These are phyloP conservation scores for Tridacna gigas DNA, from an alignment of 2,888 invertebrate genomes.

Conservation along the genomic window DNA sequence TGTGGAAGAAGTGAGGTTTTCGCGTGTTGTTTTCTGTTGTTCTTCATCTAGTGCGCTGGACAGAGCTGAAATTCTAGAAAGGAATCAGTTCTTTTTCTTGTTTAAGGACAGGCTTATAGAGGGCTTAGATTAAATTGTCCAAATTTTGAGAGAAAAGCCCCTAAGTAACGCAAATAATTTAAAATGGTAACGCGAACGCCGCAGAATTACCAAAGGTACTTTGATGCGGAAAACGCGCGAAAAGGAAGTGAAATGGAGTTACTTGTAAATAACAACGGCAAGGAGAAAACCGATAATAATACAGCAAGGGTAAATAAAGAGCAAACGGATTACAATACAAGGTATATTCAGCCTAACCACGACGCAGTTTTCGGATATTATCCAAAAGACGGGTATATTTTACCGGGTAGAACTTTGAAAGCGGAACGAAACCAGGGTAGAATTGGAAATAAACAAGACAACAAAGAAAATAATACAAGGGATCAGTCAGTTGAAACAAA, in stretches of 20 bases:
- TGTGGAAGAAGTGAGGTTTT: too few species aligned
- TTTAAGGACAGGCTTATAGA: too few species aligned
- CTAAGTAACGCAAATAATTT: not conserved
- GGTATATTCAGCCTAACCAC: constrained; percentile 23
- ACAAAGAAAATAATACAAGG: not conserved
- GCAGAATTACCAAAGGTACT: constrained; percentile 8
- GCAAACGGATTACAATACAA: not conserved
- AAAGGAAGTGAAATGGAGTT: not conserved
- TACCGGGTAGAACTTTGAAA: not conserved
- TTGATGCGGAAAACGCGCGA: not conserved
- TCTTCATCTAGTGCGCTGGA: too few species aligned
- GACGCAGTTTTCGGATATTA: constrained; percentile 15
- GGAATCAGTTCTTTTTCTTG: too few species aligned
- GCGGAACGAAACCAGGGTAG: not conserved
- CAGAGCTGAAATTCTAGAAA: too few species aligned
- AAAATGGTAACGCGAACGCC: constrained; percentile 11
- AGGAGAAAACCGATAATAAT: constrained; percentile 25
- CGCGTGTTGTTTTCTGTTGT: too few species aligned
- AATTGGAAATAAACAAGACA: not conserved
- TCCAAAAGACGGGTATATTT: constrained; percentile 5
- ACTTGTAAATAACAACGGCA: not conserved
- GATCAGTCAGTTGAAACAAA: constrained; percentile 17
- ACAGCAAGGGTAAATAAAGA: constrained; percentile 20
- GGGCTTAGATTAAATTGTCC: too few species aligned
- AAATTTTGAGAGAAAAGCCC: too few species aligned